These are phyloP conservation scores for Rhinopithecus roxellana DNA, from an alignment of 2,113 vertebrate species.

Conservation along the genomic window DNA sequence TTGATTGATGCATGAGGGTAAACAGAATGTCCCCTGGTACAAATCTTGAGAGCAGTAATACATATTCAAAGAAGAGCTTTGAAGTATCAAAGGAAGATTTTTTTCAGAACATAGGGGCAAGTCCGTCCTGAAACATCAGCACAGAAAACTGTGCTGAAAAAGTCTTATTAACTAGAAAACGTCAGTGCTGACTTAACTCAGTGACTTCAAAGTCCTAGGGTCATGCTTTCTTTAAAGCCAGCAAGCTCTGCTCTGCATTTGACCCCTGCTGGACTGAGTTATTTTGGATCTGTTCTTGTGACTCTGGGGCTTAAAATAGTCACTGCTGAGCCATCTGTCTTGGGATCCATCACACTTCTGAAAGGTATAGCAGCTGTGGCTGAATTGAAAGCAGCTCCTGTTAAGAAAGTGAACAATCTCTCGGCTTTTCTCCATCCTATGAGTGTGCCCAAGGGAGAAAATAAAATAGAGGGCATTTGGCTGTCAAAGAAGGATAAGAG, in stretches of 20 bases:
- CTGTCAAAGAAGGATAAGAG: slow-evolving; percentile 54
- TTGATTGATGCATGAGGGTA: background rate
- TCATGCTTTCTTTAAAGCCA: slow-evolving; percentile 19
- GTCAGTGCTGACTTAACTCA: background rate
- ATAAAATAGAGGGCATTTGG: slow-evolving; percentile 68
- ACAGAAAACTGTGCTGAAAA: background rate
- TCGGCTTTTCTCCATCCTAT: slow-evolving; percentile 60
- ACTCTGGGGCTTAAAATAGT: slow-evolving; percentile 75
- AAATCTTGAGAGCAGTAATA: background rate
- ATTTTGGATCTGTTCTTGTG: slow-evolving; percentile 65
- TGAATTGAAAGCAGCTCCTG: slow-evolving; percentile 69
- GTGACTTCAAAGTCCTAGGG: background rate
- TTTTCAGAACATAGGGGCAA: background rate
- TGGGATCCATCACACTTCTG: slow-evolving; percentile 68
- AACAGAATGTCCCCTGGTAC: background rate
- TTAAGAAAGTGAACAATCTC: slow-evolving; percentile 77
- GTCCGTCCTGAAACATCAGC: background rate
- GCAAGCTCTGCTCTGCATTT: slow-evolving; percentile 44
- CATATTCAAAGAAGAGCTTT: background rate
- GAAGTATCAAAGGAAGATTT: background rate
- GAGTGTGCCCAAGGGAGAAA: slow-evolving; percentile 67
- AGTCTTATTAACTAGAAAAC: background rate
- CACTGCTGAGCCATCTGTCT: slow-evolving; percentile 72
- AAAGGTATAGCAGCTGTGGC: slow-evolving; percentile 66
- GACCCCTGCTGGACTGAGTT: slow-evolving; percentile 69